Evolutionary conservation across 2,888 invertebrate genomes (phyloP), one percentile per base, ranked within the genome.

Genomic region (Xestia c-nigrum): DNA sequence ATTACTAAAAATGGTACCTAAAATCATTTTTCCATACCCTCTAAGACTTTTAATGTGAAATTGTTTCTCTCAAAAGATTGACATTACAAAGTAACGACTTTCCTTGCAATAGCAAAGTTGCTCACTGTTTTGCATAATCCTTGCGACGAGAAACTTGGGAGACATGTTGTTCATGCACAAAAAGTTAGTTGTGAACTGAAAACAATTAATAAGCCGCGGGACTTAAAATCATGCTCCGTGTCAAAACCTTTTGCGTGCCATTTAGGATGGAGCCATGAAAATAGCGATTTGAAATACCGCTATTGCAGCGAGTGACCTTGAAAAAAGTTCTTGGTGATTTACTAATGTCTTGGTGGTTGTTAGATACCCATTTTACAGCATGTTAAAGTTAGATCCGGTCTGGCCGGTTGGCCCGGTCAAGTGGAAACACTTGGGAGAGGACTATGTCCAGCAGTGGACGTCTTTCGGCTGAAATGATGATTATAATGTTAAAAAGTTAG

Each of bases 131-230:
- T 73, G 57, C 80, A 80, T 85, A 80, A 75, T 80, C 47, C 55
- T 74, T 43, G 55, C 70, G 70, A 75, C 68, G 74, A 82, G 74
- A 64, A 78, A 78, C 74, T 76, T 66, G 19, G 64, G 71, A 66
- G 77, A 78, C 74, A 82, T 66, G 71, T 65, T 73, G 72, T 59
- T 76, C 67, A 78, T 68, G 75, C 61, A 78, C 83, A 86, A 86
- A 86, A 86, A 86, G 83, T 85, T 66, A 64, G 52, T 78, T 67
- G 72, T 74, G 74, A 84, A 79, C 80, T 84, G 75, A 83, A 81
- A 86, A 86, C 86, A 86, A 86, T 86, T 86, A 86, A 83, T 86
- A 85, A 79, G 85, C 81, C 78, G 38, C 59, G 64, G 85, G 81
- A 74, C 77, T 76, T 66, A 67, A 50, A 70, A 71, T 80, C 78